Evolutionary conservation across 2,113 vertebrate species (phyloP).

Genomic region (Anas platyrhynchos): DNA sequence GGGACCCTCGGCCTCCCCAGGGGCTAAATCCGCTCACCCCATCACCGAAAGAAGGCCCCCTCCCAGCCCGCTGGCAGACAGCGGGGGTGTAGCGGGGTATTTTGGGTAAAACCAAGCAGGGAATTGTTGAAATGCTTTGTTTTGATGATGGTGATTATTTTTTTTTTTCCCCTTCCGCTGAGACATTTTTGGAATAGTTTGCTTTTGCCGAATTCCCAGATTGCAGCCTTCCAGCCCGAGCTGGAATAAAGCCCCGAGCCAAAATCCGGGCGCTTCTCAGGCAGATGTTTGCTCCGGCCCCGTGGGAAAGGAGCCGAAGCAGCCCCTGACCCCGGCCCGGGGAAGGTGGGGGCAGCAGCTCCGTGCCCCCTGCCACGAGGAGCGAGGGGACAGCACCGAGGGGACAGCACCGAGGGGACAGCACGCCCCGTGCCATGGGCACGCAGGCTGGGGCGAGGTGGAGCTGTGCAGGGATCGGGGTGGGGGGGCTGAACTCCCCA

Average conservation of each 20-base stretch:
- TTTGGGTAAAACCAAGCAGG: slow-evolving; percentile 23
- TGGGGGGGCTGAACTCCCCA: no score
- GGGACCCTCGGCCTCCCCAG: not conserved
- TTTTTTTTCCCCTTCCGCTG: not conserved
- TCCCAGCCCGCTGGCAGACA: slow-evolving; percentile 4
- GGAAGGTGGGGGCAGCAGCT: not conserved
- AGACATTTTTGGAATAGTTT: slow-evolving; percentile 54
- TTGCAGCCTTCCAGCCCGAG: not conserved
- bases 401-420: no score
- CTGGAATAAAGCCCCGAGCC: slow-evolving; percentile 37
- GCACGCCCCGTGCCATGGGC: no score
- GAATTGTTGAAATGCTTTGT: slow-evolving; percentile 60
- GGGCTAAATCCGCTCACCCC: not conserved
- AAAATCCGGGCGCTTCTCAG: slow-evolving; percentile 43
- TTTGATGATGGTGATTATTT: not conserved
- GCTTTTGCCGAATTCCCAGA: slow-evolving; percentile 43
- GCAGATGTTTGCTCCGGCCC: not conserved
- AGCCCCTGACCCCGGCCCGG: not conserved
- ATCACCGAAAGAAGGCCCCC: not conserved
- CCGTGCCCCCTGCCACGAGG: not conserved
- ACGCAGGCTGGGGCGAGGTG: not conserved
- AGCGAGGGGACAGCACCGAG: not conserved
- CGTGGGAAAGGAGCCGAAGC: not conserved
- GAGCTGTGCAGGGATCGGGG: not conserved
- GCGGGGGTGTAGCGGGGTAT: slow-evolving; percentile 10